These are phyloP conservation scores for Oplegnathus fasciatus DNA, from an alignment of 2,113 vertebrate genomes.

Conservation along the genomic window DNA sequence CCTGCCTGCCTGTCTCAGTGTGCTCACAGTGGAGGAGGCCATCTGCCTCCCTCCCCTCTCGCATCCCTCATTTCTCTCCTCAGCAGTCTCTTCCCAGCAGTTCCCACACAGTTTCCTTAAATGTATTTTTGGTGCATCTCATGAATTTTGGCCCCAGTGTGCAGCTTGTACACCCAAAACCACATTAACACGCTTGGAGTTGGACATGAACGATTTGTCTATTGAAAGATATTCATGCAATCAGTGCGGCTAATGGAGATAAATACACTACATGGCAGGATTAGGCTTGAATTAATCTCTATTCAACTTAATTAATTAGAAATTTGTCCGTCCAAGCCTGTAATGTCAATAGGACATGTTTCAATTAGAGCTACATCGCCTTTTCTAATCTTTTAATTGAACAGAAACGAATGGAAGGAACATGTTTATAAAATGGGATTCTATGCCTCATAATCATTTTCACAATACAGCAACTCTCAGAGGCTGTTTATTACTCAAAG, in stretches of 20 bases:
- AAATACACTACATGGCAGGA: conserved; percentile 71
- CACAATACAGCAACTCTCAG: conserved; percentile 35
- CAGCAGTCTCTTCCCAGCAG: conserved; percentile 71
- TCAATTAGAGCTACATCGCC: conserved; percentile 74
- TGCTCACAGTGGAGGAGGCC: conserved; percentile 71
- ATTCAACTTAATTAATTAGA: conserved; percentile 77
- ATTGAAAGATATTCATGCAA: conserved; percentile 52
- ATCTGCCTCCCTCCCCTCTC: conserved; percentile 76
- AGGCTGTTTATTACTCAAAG: conserved; percentile 40
- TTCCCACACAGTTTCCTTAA: conserved; percentile 71
- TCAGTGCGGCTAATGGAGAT: conserved; percentile 65
- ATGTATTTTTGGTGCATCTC: conserved; percentile 72
- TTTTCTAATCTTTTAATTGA: conserved; percentile 81
- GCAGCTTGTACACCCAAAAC: conserved; percentile 31
- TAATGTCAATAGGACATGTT: conserved; percentile 79
- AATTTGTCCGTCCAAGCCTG: conserved; percentile 72
- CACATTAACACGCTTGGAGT: conserved; percentile 27
- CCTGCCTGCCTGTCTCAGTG: conserved; percentile 71
- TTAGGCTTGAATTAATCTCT: conserved; percentile 75
- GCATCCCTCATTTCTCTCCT: conserved; percentile 63
- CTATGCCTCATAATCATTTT: conserved; percentile 46
- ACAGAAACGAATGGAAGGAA: conserved; percentile 63
- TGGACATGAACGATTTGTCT: conserved; percentile 35
- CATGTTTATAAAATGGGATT: conserved; percentile 64
- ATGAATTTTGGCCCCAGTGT: conserved; percentile 58